A percentile compares a stretch with the other conserved stretches of the same genome.
Evolutionary conservation across 2,888 invertebrate species (phyloP).

Genomic region (Rotaria macrura): DNA sequence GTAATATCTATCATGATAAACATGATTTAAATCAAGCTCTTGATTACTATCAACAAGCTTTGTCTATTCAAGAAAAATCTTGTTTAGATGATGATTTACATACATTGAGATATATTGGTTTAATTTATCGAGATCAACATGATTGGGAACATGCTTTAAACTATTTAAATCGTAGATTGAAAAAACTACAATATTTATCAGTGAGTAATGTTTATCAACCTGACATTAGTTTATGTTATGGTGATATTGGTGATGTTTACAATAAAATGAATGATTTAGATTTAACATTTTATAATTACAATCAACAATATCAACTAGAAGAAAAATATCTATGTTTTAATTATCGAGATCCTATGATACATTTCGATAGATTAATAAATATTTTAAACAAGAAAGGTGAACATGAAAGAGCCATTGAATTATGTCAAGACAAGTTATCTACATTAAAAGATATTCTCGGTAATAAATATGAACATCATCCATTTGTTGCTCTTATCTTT

Average conservation of each 20-base stretch:
- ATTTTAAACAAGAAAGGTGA: background rate
- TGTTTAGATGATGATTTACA: background rate
- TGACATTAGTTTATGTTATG: background rate
- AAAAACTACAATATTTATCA: background rate
- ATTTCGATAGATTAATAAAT: background rate
- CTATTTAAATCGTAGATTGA: background rate
- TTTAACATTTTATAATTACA: background rate
- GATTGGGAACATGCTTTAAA: background rate
- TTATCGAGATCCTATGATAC: background rate
- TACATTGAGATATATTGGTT: background rate
- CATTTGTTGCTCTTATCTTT: background rate
- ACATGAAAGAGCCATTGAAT: background rate
- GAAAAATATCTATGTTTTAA: background rate
- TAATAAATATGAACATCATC: background rate
- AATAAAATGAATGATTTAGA: background rate
- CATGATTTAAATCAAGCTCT: background rate
- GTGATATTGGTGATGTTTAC: background rate
- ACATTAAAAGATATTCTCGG: background rate
- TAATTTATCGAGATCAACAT: background rate
- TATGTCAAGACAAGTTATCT: background rate
- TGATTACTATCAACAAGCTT: background rate
- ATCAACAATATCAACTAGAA: background rate
- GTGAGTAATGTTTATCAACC: too few relatives aligned
- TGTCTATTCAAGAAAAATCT: background rate
- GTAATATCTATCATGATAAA: background rate